Evolutionary conservation across 2,888 invertebrate genomes (phyloP), one percentile per base, ranked within the genome.

Genomic region (Sceliomorpha sp.): DNA sequence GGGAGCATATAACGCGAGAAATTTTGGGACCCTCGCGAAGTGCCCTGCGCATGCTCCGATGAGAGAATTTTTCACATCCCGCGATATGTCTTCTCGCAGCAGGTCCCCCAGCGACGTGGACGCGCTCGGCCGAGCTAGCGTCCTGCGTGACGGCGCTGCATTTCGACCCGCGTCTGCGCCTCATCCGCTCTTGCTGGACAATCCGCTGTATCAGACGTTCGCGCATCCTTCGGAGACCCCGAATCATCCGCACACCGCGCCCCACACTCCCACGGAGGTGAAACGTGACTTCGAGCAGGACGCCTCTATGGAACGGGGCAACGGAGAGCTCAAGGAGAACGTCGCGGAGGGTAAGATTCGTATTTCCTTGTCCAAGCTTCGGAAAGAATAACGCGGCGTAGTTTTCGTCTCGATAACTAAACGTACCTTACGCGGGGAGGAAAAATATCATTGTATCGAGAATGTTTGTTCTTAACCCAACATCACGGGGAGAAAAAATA

Each of bases 101-200:
- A 86, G 86, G 78, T 86, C 86, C 64, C 85, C 86, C 10, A 88
- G 80, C 74, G 86, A 87, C 40, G 74, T 86, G 36, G 87, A 88
- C 56, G 76, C 83, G 20, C 68, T 86, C 66, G 87, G 90, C 59
- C 89, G 93, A 73, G 93, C 92, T 37, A 93, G 93, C 68, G 94
- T 94, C 10, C 84, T 94, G 75, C 89, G 93, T 59, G 93, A 93
- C 81, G 92, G 91, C 27, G 83, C 85, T 72, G 82, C 90, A 88
- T 75, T 91, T 90, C 81, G 91, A 89, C 75, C 90, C 88, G 80
- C 90, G 84, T 85, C 91, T 89, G 86, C 91, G 89, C 77, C 91
- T 83, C 83, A 89, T 90, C 85, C 90, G 89, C 86, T 91, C 89
- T 89, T 91, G 88, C 81, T 91, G 89, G 92, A 91, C 76, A 84